These are phyloP conservation scores for Trichonephila inaurata DNA, from an alignment of 1,140 invertebrate genomes.

Conservation along the genomic window DNA sequence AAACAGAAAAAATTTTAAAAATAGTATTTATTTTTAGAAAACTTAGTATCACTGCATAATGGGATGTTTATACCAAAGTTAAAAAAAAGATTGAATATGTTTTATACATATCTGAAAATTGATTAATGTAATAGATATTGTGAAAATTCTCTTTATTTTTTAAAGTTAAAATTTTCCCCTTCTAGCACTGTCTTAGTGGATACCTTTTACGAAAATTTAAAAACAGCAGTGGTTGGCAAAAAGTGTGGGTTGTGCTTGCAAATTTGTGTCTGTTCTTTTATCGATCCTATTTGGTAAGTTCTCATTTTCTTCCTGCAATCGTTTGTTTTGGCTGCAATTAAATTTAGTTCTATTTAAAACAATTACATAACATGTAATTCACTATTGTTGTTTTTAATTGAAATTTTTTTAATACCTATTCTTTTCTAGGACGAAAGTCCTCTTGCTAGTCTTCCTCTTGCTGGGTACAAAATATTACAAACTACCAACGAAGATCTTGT, in stretches of 20 bases:
- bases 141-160: too few species aligned
- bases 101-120: too few species aligned
- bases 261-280: slow-evolving; percentile 98
- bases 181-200: slow-evolving; percentile 92
- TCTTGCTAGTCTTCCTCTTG: slow-evolving; percentile 63
- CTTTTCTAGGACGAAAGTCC: slow-evolving; percentile 62
- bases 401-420: too few species aligned
- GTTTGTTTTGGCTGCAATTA: not conserved
- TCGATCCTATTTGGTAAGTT: slow-evolving; percentile 84
- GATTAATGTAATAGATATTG: too few species aligned
- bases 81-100: too few species aligned
- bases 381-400: too few species aligned
- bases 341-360: too few species aligned
- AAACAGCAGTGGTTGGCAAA: slow-evolving; percentile 98
- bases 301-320: not conserved
- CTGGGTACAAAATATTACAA: slow-evolving; percentile 51
- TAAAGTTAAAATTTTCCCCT: slow-evolving; percentile 47
- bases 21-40: too few species aligned
- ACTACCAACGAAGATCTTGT: slow-evolving; percentile 48
- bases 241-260: slow-evolving; percentile 98
- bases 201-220: slow-evolving; percentile 98
- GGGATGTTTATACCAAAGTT: too few species aligned
- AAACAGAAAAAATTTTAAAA: too few species aligned
- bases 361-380: too few species aligned
- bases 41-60: too few species aligned